These are phyloP conservation scores for Trididemnum clinides DNA, from an alignment of 23 tunicate genomes.

Conservation along the genomic window DNA sequence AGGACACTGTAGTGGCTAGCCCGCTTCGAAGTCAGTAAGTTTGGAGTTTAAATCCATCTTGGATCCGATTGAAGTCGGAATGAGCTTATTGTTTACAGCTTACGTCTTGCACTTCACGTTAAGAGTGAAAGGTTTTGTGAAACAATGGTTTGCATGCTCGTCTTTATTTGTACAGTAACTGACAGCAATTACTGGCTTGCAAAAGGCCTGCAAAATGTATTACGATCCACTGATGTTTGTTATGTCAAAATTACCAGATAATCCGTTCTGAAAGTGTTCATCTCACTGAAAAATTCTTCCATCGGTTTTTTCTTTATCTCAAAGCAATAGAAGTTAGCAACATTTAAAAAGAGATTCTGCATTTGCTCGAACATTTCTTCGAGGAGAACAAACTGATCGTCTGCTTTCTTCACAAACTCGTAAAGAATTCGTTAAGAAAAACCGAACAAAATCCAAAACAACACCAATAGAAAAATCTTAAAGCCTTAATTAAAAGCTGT, in stretches of 20 bases:
- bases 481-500: too few species aligned
- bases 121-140: too few species aligned
- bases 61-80: too few species aligned
- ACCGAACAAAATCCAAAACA: too few species aligned
- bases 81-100: too few species aligned
- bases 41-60: too few species aligned
- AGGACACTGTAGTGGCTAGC: too few species aligned
- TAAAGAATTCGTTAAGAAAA: neutral
- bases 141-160: too few species aligned
- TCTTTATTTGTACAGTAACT: neutral
- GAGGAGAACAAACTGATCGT: conserved; percentile 44
- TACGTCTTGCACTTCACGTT: too few species aligned
- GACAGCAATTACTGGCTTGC: neutral
- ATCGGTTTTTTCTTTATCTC: conserved; percentile 66
- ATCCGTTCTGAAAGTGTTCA: conserved; percentile 69
- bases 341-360: conserved; percentile 40
- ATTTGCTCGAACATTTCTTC: conserved; percentile 84
- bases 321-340: conserved; percentile 51
- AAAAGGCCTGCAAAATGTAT: too few species aligned
- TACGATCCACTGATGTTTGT: neutral
- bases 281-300: conserved; percentile 76
- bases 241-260: conserved; percentile 74
- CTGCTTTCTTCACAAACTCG: conserved; percentile 63
- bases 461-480: too few species aligned
- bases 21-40: too few species aligned